Evolutionary conservation across 2,113 vertebrate species (phyloP).

Genomic region (Mobula hypostoma): DNA sequence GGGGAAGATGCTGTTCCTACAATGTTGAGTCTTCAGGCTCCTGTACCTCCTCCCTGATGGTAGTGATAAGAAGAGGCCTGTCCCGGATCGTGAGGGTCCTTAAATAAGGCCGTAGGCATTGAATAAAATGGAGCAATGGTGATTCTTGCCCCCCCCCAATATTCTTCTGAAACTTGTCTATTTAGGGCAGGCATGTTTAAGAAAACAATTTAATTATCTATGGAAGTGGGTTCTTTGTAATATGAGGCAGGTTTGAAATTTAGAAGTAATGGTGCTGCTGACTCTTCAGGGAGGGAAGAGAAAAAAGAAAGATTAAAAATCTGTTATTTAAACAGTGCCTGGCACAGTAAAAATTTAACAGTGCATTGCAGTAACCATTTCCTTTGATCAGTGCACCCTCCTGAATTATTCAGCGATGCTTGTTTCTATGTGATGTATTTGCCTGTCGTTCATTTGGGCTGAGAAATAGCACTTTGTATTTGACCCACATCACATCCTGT

Average conservation of each 20-base stretch:
- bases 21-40: too few relatives aligned
- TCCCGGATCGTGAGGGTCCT: too few relatives aligned
- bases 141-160: too few relatives aligned
- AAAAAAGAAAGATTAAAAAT: background rate
- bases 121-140: too few relatives aligned
- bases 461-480: background rate
- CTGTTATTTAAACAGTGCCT: background rate
- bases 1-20: too few relatives aligned
- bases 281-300: background rate
- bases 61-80: too few relatives aligned
- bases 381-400: background rate
- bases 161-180: too few relatives aligned
- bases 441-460: background rate
- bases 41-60: too few relatives aligned
- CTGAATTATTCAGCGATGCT: slow-evolving; percentile 21
- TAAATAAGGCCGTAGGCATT: too few relatives aligned
- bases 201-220: background rate
- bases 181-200: background rate
- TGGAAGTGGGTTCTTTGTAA: background rate
- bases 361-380: background rate
- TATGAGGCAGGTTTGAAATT: background rate
- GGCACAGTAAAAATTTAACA: slow-evolving; percentile 2
- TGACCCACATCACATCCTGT: slow-evolving; percentile 9
- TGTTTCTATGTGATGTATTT: slow-evolving; percentile 26
- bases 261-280: background rate